Evolutionary conservation across 2,797 vertebrate species (phyloP), one percentile per base, ranked within the genome.

Genomic region (Phoxinus dragarum): DNA sequence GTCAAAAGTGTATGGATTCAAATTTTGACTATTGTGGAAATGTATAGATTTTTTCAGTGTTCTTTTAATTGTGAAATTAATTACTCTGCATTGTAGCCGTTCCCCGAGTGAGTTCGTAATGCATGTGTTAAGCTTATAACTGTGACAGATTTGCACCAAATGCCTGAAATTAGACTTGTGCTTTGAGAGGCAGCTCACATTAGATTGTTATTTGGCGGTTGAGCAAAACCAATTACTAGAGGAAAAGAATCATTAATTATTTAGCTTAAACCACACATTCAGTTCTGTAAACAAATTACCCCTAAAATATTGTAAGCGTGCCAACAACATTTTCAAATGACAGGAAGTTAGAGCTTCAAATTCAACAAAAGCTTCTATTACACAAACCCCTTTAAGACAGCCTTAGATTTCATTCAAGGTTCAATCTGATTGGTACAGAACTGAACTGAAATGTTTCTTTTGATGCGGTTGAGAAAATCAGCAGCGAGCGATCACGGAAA

Each of bases 211-310:
- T 92, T 92, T 94, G 91, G 91, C 89, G 90, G 90, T 85, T 89
- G 88, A 90, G 89, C 88, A 88, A 89, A 92, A 92, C 92, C 91
- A 92, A 93, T 93, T 92, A 93, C 89, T 89, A 92, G 86, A 92
- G 87, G 87, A 92, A 89, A 90, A 89, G 87, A 91, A 89, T 74
- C 90, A 92, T 93, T 91, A 92, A 93, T 93, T 92, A 93, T 93
- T 93, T 89, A 91, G 89, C 86, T 84, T 91, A 88, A 90, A 93
- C 90, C 89, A 92, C 91, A 90, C 86, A 90, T 91, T 92, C 86
- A 89, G 89, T 91, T 92, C 88, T 90, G 91, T 92, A 91, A 93
- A 93, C 90, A 92, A 92, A 92, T 93, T 90, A 90, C 86, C 73
- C 81, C 79, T 56, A 47, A 89, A 88, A 88, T 88, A 75, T 83